phyloP scores from a whole-genome alignment of 1,140 invertebrate species.

The Euwallacea similis region DNA sequence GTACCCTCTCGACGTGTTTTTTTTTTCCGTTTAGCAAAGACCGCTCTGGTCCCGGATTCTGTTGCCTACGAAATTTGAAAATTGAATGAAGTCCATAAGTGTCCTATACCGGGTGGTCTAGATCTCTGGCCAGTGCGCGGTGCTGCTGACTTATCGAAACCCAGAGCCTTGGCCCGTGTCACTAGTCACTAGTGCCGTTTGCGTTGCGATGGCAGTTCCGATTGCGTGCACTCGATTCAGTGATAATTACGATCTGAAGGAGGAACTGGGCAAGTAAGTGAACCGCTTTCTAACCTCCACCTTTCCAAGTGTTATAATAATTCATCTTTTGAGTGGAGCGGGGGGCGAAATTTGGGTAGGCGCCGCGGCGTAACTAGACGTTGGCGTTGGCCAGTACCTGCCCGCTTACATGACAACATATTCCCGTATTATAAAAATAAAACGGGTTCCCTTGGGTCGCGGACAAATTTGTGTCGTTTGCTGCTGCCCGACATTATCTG shows the following conservation, averaged over 20 bases:
- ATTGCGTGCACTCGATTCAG: conserved; percentile 87
- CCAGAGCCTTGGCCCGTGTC: conserved; percentile 8
- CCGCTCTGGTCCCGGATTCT: too few species aligned
- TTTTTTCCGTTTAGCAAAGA: background rate
- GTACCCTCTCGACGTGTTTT: background rate
- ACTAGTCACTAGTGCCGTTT: conserved; percentile 1
- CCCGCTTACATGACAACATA: too few species aligned
- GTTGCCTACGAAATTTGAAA: too few species aligned
- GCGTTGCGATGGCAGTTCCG: conserved; percentile 51
- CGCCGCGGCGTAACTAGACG: conserved; percentile 20
- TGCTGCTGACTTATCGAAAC: background rate
- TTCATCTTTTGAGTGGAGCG: background rate
- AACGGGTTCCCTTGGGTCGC: conserved; percentile 10
- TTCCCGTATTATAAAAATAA: conserved; percentile 20
- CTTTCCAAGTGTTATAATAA: background rate
- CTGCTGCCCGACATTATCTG: conserved; percentile 49
- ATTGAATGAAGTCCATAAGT: too few species aligned
- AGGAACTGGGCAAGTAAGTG: conserved; percentile 99
- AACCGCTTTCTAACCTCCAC: background rate
- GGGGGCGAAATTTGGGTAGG: background rate
- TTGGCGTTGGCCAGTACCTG: background rate
- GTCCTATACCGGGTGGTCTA: conserved; percentile 44
- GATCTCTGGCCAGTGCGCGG: conserved; percentile 39
- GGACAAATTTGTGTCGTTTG: conserved; percentile 28
- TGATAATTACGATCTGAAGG: conserved; percentile 99